Percentiles rank a stretch among this genome's conserved stretches.
Evolutionary conservation across 2,113 vertebrate species (phyloP).

Genomic region (Phalacrocorax carbo): DNA sequence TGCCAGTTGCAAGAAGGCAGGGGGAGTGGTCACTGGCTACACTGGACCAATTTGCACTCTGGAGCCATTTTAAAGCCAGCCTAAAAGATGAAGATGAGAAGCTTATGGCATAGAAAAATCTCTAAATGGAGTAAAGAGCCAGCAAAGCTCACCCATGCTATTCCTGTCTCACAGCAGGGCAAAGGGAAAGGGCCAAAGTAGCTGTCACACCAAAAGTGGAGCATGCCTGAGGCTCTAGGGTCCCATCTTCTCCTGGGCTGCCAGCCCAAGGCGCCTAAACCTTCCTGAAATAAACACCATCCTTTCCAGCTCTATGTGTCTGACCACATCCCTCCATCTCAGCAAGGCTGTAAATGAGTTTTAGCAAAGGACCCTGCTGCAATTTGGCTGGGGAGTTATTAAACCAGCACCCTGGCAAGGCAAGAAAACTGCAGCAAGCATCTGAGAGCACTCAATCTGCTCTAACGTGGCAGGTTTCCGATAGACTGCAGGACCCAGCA

Average conservation of each 20-base stretch:
- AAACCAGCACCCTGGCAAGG: neutral
- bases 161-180: neutral
- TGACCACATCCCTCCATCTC: neutral
- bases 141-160: neutral
- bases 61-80: neutral
- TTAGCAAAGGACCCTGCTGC: neutral
- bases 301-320: neutral
- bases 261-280: neutral
- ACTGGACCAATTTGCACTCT: neutral
- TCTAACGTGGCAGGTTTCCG: neutral
- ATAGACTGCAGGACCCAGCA: neutral
- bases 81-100: neutral
- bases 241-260: neutral
- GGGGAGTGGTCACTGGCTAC: neutral
- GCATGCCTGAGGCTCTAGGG: neutral
- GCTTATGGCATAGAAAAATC: conserved; percentile 18
- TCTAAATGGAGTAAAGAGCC: conserved; percentile 44
- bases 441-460: neutral
- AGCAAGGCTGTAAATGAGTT: neutral
- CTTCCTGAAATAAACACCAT: neutral
- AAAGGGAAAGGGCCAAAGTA: neutral
- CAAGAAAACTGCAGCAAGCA: neutral
- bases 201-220: neutral
- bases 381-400: neutral
- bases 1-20: neutral